Percentiles rank a stretch among this genome's conserved stretches.
phyloP scores from a whole-genome alignment of 53 echinoderm and acorn worm species.

The Holothuria leucospilota region DNA sequence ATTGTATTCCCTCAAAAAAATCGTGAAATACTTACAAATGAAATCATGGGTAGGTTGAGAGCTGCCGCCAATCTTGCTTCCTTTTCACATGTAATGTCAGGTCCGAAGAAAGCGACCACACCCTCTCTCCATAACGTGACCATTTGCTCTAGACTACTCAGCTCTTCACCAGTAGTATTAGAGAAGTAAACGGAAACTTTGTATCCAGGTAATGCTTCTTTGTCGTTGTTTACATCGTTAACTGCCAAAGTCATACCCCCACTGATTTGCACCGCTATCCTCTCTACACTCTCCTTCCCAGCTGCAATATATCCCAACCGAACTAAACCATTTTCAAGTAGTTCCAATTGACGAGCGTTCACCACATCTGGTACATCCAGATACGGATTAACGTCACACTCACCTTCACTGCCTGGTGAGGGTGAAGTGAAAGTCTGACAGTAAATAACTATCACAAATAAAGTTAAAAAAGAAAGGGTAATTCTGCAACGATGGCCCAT shows the following conservation, averaged over 20 bases:
- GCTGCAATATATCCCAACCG: constrained; percentile 38
- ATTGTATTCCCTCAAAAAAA: too few relatives aligned
- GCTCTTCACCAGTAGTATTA: constrained; percentile 73
- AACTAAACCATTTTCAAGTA: constrained; percentile 11
- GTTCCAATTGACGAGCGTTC: constrained; percentile 19
- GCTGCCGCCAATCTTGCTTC: constrained; percentile 86
- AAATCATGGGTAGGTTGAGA: constrained; percentile 89
- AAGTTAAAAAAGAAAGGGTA: too few relatives aligned
- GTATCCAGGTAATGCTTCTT: constrained; percentile 72
- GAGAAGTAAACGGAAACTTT: constrained; percentile 66
- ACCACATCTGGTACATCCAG: constrained; percentile 9
- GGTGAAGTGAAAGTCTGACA: not conserved
- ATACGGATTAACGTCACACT: not conserved
- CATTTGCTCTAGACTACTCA: constrained; percentile 60
- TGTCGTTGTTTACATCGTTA: constrained; percentile 71
- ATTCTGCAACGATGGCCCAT: too few relatives aligned
- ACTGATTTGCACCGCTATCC: constrained; percentile 70
- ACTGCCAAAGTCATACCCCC: constrained; percentile 92
- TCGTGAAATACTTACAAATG: constrained; percentile 76
- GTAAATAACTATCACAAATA: too few relatives aligned
- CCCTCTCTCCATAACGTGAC: constrained; percentile 78
- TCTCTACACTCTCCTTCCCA: constrained; percentile 7
- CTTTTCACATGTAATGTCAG: constrained; percentile 74
- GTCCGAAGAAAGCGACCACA: constrained; percentile 87
- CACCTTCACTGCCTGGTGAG: not conserved